Conservation (phyloP, 2,797 vertebrate genomes). For the Siniperca undulata region DNA sequence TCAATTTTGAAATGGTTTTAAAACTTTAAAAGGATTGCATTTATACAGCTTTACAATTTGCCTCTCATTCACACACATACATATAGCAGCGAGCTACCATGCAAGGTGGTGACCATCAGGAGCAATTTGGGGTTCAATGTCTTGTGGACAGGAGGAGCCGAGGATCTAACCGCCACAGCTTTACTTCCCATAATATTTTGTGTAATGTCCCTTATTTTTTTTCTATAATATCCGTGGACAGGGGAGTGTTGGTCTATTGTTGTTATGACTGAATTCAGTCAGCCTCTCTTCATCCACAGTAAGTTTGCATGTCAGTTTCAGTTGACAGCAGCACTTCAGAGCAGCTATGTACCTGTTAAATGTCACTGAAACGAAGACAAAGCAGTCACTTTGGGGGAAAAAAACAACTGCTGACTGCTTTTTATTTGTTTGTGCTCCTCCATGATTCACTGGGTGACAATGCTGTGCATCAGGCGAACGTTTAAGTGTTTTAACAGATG, state of each 20-base stretch:
- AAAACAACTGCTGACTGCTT: slow-evolving; percentile 3
- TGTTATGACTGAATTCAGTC: slow-evolving; percentile 15
- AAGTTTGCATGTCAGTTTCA: slow-evolving; percentile 14
- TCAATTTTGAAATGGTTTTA: background rate
- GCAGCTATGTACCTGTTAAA: slow-evolving; percentile 16
- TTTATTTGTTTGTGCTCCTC: slow-evolving; percentile 29
- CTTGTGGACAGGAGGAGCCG: background rate
- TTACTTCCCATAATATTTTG: background rate
- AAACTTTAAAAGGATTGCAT: background rate
- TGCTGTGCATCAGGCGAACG: slow-evolving; percentile 2
- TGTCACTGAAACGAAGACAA: slow-evolving; percentile 24
- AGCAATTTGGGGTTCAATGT: background rate
- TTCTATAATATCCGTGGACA: background rate
- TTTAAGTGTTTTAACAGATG: slow-evolving; percentile 22
- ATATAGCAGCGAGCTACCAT: background rate
- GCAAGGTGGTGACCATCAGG: no score
- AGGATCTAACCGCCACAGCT: background rate
- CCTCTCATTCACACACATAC: background rate
- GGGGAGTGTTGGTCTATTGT: background rate
- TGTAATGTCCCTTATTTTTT: background rate
- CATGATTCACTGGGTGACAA: slow-evolving; percentile 28
- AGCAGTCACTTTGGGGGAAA: slow-evolving; percentile 2
- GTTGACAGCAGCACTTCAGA: slow-evolving; percentile 24
- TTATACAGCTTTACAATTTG: background rate
- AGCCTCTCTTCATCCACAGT: background rate